phyloP scores from a whole-genome alignment of 1,140 invertebrate species.

The Brachionus rubens region DNA sequence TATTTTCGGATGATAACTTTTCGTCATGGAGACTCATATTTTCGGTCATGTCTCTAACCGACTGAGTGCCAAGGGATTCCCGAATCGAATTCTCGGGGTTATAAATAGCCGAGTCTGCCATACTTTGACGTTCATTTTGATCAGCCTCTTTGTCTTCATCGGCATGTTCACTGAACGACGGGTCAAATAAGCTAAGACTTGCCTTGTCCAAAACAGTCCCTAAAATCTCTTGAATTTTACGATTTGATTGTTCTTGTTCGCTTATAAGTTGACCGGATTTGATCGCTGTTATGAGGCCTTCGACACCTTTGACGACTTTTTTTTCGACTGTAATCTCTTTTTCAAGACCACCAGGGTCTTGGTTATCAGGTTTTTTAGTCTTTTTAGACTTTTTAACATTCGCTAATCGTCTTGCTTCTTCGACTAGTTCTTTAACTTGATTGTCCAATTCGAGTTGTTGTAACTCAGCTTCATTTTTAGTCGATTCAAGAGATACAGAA shows the following conservation, averaged over 20 bases:
- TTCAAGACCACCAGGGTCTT: not conserved
- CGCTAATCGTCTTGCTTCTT: conserved; percentile 14
- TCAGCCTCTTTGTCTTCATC: not conserved
- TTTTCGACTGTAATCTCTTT: not conserved
- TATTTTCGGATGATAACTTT: not conserved
- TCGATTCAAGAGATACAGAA: not conserved
- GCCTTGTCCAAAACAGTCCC: conserved; percentile 24
- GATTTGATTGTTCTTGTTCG: conserved; percentile 27
- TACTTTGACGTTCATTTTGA: not conserved
- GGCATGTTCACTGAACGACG: conserved; percentile 10
- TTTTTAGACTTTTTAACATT: conserved; percentile 25
- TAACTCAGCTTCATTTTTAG: not conserved
- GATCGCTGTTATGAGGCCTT: conserved; percentile 29
- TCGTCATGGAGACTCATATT: not conserved
- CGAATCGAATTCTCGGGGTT: not conserved
- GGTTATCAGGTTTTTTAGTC: not conserved
- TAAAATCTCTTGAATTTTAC: conserved; percentile 39
- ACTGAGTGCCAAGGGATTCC: not conserved
- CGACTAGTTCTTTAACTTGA: conserved; percentile 2
- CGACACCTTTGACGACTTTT: conserved; percentile 38
- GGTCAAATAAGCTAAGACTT: conserved; percentile 34
- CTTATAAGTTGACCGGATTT: conserved; percentile 13
- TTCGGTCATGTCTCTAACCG: not conserved
- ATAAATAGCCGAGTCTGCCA: not conserved
- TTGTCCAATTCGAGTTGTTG: conserved; percentile 31